Conservation (phyloP, 30 jellyfish, hydroid and myxozoan species). For the Aurelia coerulea region DNA sequence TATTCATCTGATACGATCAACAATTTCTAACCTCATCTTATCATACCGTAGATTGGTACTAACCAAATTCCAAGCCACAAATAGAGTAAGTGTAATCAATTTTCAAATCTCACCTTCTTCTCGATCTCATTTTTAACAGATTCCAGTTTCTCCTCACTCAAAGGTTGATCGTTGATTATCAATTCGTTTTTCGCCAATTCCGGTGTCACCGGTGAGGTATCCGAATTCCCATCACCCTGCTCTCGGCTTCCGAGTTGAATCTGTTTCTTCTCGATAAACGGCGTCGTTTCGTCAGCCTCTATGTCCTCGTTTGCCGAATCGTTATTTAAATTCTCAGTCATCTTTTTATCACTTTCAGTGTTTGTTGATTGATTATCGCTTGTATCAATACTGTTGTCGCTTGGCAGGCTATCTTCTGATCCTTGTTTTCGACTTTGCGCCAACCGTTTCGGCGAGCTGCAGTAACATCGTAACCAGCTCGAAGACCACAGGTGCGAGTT, state of each 20-base stretch:
- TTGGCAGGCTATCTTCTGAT: conserved; percentile 42
- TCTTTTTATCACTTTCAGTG: not conserved
- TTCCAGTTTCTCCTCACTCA: not conserved
- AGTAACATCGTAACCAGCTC: conserved; percentile 88
- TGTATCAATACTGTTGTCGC: conserved; percentile 10
- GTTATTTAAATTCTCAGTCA: not conserved
- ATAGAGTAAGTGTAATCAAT: too few relatives aligned
- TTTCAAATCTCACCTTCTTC: too few relatives aligned
- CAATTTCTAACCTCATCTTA: too few relatives aligned
- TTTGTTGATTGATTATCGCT: not conserved
- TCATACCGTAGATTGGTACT: too few relatives aligned
- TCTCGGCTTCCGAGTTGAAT: conserved; percentile 52
- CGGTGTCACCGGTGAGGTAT: conserved; percentile 14
- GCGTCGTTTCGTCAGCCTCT: not conserved
- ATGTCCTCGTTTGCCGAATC: not conserved
- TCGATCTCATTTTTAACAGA: too few relatives aligned
- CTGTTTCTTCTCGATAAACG: not conserved
- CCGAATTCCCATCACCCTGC: conserved; percentile 45
- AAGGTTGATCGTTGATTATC: not conserved
- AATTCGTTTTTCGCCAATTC: conserved; percentile 4
- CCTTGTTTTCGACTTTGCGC: conserved; percentile 12
- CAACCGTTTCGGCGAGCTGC: conserved; percentile 77
- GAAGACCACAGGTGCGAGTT: conserved; percentile 93
- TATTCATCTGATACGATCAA: too few relatives aligned
- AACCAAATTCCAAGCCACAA: too few relatives aligned